A percentile compares a stretch with the other conserved stretches of the same genome.
Conservation (phyloP, 2,888 invertebrate species). For the Homarus gammarus region DNA sequence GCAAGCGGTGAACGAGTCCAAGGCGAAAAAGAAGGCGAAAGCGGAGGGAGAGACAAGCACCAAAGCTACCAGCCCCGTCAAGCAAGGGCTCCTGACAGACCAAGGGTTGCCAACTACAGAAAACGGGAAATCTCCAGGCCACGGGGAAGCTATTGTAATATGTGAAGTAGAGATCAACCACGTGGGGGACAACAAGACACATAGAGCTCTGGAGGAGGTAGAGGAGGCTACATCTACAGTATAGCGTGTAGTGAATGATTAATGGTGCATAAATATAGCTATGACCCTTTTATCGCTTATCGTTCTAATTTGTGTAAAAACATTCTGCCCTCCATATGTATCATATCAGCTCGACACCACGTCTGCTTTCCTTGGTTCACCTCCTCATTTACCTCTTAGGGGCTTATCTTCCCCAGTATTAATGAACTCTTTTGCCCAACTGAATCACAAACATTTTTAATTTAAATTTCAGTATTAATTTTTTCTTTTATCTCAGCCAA, state of each 20-base stretch:
- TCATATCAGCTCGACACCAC: constrained; percentile 27
- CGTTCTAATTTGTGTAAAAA: neutral
- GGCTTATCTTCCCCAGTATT: neutral
- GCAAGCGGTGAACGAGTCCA: constrained; percentile 52
- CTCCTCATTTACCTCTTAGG: neutral
- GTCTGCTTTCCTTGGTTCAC: neutral
- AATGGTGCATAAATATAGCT: constrained; percentile 9
- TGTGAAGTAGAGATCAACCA: constrained; percentile 36
- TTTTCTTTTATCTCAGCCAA: neutral
- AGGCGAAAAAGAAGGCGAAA: constrained; percentile 41
- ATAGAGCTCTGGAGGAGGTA: neutral
- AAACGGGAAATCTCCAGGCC: constrained; percentile 16
- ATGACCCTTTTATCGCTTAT: constrained; percentile 4
- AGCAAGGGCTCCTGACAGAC: constrained; percentile 12
- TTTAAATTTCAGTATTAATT: neutral
- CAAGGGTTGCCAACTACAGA: neutral
- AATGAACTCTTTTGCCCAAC: neutral
- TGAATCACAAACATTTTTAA: neutral
- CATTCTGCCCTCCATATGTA: constrained; percentile 10
- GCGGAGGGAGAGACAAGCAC: neutral
- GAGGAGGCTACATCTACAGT: constrained; percentile 30
- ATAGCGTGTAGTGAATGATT: constrained; percentile 10
- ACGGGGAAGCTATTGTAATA: constrained; percentile 50
- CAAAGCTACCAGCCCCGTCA: neutral
- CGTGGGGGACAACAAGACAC: neutral